phyloP scores from a whole-genome alignment of 2,113 vertebrate species.

The Albula glossodonta region DNA sequence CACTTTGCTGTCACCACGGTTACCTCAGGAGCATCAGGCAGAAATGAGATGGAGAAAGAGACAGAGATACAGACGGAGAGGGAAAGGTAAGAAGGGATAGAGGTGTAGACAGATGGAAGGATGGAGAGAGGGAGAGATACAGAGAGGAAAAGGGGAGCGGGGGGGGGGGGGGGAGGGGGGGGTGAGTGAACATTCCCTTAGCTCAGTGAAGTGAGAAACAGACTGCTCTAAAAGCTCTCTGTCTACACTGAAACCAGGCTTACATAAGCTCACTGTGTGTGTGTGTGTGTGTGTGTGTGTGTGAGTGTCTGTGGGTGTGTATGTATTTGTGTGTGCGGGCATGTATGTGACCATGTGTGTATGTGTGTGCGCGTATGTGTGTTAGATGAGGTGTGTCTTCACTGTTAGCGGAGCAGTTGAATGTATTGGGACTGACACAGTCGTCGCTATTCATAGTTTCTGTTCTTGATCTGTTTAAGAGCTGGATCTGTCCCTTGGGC shows the following conservation, averaged over 20 bases:
- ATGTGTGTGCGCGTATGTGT: too few relatives aligned
- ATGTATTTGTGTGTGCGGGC: conserved; percentile 16
- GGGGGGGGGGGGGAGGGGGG: neutral
- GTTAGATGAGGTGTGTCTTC: too few relatives aligned
- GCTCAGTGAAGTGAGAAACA: conserved; percentile 61
- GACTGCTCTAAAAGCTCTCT: conserved; percentile 48
- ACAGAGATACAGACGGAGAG: neutral
- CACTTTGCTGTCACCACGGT: too few relatives aligned
- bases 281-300: neutral
- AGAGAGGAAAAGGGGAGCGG: neutral
- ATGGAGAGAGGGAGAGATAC: conserved; percentile 11
- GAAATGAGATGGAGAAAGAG: neutral
- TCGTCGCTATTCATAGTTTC: too few relatives aligned
- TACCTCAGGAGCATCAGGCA: neutral
- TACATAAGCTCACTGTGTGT: conserved; percentile 51
- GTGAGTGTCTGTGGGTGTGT: conserved; percentile 20
- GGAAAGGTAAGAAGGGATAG: neutral
- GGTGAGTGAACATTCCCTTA: conserved; percentile 46
- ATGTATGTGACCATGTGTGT: neutral
- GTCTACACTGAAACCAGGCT: conserved; percentile 40
- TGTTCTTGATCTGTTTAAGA: too few relatives aligned
- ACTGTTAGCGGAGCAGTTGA: too few relatives aligned
- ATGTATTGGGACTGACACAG: too few relatives aligned
- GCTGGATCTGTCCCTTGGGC: too few relatives aligned
- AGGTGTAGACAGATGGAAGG: neutral